Base-by-base conservation (phyloP, 2,113 vertebrate species). In the Ploceus nigricollis region DNA sequence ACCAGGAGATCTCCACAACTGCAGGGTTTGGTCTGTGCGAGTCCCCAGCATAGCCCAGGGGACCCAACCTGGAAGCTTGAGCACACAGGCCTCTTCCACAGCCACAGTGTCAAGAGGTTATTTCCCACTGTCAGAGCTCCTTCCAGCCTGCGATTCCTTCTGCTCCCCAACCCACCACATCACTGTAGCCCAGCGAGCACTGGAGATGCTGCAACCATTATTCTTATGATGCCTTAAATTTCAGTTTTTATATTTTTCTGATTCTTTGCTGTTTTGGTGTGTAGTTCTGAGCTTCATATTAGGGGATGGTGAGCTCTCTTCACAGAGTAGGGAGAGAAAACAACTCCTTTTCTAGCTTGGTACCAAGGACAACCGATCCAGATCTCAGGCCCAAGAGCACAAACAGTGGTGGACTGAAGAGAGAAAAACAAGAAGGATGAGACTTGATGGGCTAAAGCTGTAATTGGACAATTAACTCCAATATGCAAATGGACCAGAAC, bases 101-200 rank as follows among this genome's bases (percentile, higher is more conserved):
- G 72, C 54, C 42, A 4, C 27, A 7, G 20, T 1, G 3, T 18
- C 25, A 22, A n/a, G 12, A 61, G 10, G 22, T 37, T n/a, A 16
- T 8, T 53, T 12, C 35, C 30, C 2, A 0, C 47, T 40, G 10
- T 2, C 42, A 61, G 78, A 64, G 25, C 56, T 78, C 31, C 69
- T 75, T 66, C 58, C 72, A 92, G 47, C 78, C 31, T 50, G 27
- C 0, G 0, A 9, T 17, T 39, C 53, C 61, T 39, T 47, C 51
- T 78, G 61, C 64, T 78, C 47, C 63, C 23, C 45, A 50, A 3
- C 20, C 50, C 39, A 47, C 22, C 42, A 7, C 63, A 1, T 4
- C 80, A 48, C 45, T 1, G 0, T 11, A 50, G 48, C 86, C 24
- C 10, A 31, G 23, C 0, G 0, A 80, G 63, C 42, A 18, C 16